These are phyloP conservation scores for Parapsyche elsis DNA, from an alignment of 1,140 invertebrate species.

Conservation along the genomic window DNA sequence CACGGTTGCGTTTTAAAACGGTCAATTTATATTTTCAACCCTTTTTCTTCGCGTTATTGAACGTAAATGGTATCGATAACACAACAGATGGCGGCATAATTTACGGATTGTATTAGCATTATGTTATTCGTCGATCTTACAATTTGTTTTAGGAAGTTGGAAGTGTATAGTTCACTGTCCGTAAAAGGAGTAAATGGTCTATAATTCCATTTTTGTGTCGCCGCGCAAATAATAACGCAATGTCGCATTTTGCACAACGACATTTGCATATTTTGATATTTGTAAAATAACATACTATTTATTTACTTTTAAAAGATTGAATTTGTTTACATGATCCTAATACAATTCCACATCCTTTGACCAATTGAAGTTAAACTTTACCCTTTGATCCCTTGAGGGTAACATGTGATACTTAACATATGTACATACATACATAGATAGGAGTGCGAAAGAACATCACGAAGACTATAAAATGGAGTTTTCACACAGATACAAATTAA, in stretches of 20 bases:
- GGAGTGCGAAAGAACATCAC: too few relatives aligned
- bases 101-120: background rate
- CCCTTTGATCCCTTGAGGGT: too few relatives aligned
- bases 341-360: too few relatives aligned
- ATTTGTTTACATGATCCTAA: too few relatives aligned
- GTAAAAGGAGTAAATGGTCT: background rate
- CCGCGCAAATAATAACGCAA: background rate
- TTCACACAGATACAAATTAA: too few relatives aligned
- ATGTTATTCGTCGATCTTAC: background rate
- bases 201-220: conserved; percentile 4
- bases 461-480: too few relatives aligned
- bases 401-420: too few relatives aligned
- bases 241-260: background rate
- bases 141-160: conserved; percentile 1
- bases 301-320: too few relatives aligned
- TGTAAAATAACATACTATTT: too few relatives aligned
- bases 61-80: background rate
- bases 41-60: conserved; percentile 1
- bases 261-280: background rate
- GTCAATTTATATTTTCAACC: background rate
- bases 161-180: background rate
- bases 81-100: background rate
- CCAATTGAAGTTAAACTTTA: too few relatives aligned
- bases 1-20: background rate
- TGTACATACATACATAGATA: too few relatives aligned